Evolutionary conservation across 2,888 invertebrate genomes (phyloP).

Genomic region (Empis livida): DNA sequence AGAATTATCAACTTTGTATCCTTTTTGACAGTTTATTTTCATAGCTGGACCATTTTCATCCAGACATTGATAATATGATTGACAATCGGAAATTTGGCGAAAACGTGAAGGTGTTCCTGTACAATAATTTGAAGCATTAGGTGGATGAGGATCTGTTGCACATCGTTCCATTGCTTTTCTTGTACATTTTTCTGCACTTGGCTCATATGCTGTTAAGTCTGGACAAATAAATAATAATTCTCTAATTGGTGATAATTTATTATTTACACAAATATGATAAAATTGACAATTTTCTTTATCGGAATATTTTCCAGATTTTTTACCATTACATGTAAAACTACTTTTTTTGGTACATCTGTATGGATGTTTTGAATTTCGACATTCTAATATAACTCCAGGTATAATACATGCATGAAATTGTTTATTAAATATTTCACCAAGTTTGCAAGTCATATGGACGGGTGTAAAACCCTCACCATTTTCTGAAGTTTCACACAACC

Average conservation of each 20-base stretch:
- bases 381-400: conserved; percentile 9
- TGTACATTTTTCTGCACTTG: conserved; percentile 7
- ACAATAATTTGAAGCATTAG: conserved; percentile 8
- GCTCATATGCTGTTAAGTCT: conserved; percentile 12
- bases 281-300: conserved; percentile 12
- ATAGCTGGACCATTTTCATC: conserved; percentile 13
- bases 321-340: conserved; percentile 6
- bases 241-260: conserved; percentile 10
- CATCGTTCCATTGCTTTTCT: conserved; percentile 10
- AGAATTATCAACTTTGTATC: conserved; percentile 15
- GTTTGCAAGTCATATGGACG: conserved; percentile 15
- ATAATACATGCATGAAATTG: conserved; percentile 12
- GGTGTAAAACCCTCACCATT: conserved; percentile 12
- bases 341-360: background rate
- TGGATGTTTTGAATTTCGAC: background rate
- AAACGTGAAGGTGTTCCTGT: conserved; percentile 11
- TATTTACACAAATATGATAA: conserved; percentile 14
- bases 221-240: conserved; percentile 13
- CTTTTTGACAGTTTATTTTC: conserved; percentile 12
- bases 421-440: conserved; percentile 12
- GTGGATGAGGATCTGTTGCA: background rate
- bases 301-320: conserved; percentile 12
- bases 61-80: conserved; percentile 14
- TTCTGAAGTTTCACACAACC: conserved; percentile 15
- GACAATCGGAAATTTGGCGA: conserved; percentile 12